Conservation (phyloP, 2,113 vertebrate genomes). For the Petromus typicus region DNA sequence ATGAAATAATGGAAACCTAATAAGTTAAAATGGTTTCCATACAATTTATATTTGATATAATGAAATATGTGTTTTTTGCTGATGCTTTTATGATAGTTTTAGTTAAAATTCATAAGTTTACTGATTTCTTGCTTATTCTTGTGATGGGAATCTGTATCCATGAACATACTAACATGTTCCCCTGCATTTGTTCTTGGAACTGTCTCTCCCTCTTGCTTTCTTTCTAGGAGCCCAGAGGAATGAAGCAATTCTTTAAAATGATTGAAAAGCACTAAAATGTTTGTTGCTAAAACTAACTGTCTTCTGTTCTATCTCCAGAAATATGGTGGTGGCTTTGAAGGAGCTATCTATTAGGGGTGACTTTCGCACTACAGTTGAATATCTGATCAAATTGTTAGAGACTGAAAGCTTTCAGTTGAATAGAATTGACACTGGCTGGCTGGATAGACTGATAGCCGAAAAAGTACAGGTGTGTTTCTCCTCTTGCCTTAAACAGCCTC, state of each 20-base stretch:
- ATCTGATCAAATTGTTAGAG: conserved; percentile 97
- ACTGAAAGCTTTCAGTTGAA: conserved; percentile 99
- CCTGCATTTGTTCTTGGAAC: conserved; percentile 37
- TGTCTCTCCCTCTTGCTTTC: background rate
- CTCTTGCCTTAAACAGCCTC: background rate
- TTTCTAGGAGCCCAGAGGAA: conserved; percentile 15
- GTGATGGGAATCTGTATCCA: background rate
- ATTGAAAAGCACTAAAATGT: conserved; percentile 38
- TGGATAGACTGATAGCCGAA: conserved; percentile 97
- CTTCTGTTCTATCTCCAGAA: conserved; percentile 86
- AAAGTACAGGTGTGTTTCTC: conserved; percentile 95
- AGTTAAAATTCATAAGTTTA: conserved; percentile 17
- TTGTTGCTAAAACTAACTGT: conserved; percentile 36
- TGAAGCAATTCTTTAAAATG: conserved; percentile 50
- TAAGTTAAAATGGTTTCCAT: background rate
- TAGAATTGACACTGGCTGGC: conserved; percentile 97
- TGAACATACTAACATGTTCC: background rate
- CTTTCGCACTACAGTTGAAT: conserved; percentile 98
- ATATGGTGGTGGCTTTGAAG: conserved; percentile 99
- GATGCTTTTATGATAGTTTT: conserved; percentile 24
- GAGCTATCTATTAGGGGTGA: conserved; percentile 98
- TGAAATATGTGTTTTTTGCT: conserved; percentile 14
- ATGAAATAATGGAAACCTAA: background rate
- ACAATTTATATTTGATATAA: background rate
- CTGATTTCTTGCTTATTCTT: conserved; percentile 30